phyloP scores from a whole-genome alignment of 2,113 vertebrate genomes.

The Blennius ocellaris region DNA sequence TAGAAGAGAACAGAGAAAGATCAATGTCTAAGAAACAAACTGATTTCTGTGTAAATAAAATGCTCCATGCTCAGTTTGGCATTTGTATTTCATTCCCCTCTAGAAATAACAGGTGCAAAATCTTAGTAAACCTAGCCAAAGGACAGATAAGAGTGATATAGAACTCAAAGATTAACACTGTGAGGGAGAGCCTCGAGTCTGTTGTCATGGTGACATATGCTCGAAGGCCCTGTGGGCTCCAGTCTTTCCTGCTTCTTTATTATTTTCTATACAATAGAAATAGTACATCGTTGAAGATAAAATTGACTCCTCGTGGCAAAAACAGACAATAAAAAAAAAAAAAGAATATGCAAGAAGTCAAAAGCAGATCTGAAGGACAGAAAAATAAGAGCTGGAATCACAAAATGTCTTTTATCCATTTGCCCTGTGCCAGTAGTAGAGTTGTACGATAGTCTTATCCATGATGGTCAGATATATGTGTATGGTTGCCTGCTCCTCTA shows the following conservation, averaged over 20 bases:
- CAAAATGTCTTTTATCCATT: constrained; percentile 60
- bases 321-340: constrained; percentile 54
- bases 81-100: constrained; percentile 72
- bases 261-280: constrained; percentile 85
- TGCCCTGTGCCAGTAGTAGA: constrained; percentile 66
- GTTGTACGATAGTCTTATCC: constrained; percentile 67
- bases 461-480: constrained; percentile 69
- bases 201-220: constrained; percentile 81
- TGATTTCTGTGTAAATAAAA: constrained; percentile 64
- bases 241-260: constrained; percentile 77
- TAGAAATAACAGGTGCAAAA: constrained; percentile 80
- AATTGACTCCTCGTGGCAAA: constrained; percentile 80
- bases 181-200: constrained; percentile 76
- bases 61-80: constrained; percentile 72
- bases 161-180: constrained; percentile 79
- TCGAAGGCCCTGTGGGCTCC: constrained; percentile 71
- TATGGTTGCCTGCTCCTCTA: constrained; percentile 73
- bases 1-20: constrained; percentile 45
- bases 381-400: constrained; percentile 47
- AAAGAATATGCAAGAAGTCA: constrained; percentile 70
- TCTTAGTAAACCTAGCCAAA: constrained; percentile 79
- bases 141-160: constrained; percentile 76
- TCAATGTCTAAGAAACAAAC: constrained; percentile 58
- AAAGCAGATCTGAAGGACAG: constrained; percentile 76
- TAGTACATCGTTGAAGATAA: constrained; percentile 81